Percentiles rank a stretch among this genome's conserved stretches.
phyloP scores from a whole-genome alignment of 2,113 vertebrate genomes.

The Lepus timidus region DNA sequence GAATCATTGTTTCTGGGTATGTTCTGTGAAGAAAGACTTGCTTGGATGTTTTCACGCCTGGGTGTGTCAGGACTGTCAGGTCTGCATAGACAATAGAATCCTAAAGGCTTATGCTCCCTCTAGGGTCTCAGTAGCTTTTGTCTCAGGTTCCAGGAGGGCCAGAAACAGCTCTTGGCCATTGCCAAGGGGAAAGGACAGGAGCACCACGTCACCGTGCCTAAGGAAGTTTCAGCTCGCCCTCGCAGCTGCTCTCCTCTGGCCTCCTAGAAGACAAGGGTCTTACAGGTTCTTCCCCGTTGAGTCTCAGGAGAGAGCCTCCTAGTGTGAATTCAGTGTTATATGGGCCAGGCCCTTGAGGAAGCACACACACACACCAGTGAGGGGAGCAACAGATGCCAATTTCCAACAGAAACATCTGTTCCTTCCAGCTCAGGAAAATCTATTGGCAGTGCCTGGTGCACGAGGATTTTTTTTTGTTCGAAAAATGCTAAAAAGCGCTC shows the following conservation, averaged over 20 bases:
- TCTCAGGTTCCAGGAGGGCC: not conserved
- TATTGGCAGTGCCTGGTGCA: constrained; percentile 58
- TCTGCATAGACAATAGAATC: not conserved
- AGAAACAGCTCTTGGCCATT: not conserved
- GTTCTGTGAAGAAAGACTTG: constrained; percentile 44
- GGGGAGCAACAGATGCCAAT: constrained; percentile 69
- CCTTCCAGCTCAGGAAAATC: constrained; percentile 76
- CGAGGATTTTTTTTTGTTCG: constrained; percentile 36
- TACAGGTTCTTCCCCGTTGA: not conserved
- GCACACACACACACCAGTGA: not conserved
- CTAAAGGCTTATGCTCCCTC: not conserved
- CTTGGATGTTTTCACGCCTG: not conserved
- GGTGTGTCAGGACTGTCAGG: not conserved
- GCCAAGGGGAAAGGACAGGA: constrained; percentile 7
- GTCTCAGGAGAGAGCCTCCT: constrained; percentile 38
- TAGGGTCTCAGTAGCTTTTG: not conserved
- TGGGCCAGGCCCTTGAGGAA: constrained; percentile 43
- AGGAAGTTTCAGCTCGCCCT: not conserved
- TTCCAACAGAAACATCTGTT: constrained; percentile 74
- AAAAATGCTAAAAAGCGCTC: constrained; percentile 23
- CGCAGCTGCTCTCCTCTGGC: not conserved
- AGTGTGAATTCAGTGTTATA: constrained; percentile 47
- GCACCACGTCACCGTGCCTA: rapidly evolving
- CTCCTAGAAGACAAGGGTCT: not conserved
- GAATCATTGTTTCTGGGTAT: not conserved